Conservation (phyloP, 1,140 invertebrate genomes). For the Stratiolaelaps scimitus region DNA sequence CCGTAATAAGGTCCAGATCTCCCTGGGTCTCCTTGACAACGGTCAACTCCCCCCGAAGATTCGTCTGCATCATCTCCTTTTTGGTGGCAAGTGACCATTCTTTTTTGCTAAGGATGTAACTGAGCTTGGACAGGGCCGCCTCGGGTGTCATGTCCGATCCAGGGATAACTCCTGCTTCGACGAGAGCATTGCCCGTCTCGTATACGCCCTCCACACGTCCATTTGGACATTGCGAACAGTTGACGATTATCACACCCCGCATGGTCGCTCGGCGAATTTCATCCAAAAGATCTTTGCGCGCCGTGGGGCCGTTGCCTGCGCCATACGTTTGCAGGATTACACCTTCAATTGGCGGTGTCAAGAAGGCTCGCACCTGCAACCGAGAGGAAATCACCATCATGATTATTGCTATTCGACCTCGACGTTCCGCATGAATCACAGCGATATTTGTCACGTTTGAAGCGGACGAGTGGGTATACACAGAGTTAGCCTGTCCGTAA, state of each 20-base stretch:
- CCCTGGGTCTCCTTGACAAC: conserved; percentile 40
- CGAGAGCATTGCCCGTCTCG: conserved; percentile 55
- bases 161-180: conserved; percentile 59
- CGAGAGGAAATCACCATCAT: conserved; percentile 25
- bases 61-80: conserved; percentile 63
- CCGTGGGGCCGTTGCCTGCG: conserved; percentile 75
- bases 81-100: conserved; percentile 62
- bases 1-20: conserved; percentile 53
- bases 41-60: conserved; percentile 41
- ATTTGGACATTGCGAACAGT: conserved; percentile 71
- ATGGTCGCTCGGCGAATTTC: conserved; percentile 58
- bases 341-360: conserved; percentile 69
- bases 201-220: conserved; percentile 62
- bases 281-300: conserved; percentile 63
- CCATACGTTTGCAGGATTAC: conserved; percentile 86
- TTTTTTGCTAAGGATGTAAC: conserved; percentile 72
- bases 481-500: too few relatives aligned
- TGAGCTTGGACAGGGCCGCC: conserved; percentile 78
- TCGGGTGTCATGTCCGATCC: conserved; percentile 92
- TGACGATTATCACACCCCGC: conserved; percentile 75
- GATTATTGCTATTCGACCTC: background rate
- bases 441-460: too few relatives aligned
- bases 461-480: too few relatives aligned
- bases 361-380: conserved; percentile 54
- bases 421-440: background rate